Evolutionary conservation across 2,888 invertebrate genomes (phyloP), one percentile per base, ranked within the genome.

Genomic region (Drosophila meridionalis): DNA sequence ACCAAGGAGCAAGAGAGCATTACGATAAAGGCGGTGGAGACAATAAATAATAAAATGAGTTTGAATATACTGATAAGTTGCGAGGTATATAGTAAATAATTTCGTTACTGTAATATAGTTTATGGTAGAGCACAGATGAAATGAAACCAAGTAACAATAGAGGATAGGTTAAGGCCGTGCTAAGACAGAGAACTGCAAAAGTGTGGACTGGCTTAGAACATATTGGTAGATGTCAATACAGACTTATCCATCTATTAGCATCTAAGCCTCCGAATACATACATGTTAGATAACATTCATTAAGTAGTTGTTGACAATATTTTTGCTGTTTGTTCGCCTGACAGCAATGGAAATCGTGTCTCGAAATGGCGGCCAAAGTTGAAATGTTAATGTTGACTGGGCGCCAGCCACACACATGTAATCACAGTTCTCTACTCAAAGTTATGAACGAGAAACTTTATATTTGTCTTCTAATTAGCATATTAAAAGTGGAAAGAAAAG

Each of bases 401-500:
- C 36, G 40, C 40, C 47, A 68, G 30, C 68, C 69, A 48, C 69
- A 68, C 57, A 68, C 48, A 32, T 32, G 36, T 45, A 45, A 52
- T 53, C 43, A 43, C 50, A 36, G 34, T 47, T 32, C 60, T 68
- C 20, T 56, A 12, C 14, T 40, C 30, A 9, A 56, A 48, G 40
- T 55, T 34, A 56, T 53, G 36, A 14, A 12, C 43, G 20, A 20
- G 8, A 55, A 78, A 79, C 56, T 48, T 69, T 64, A 48, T 70
- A 52, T 64, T 80, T 71, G 71, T 56, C 59, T 68, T 52, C 30
- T 76, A 78, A 78, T 80, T 80, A 78, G 76, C 77, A 78, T 78
- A 76, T 72, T 68, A 63, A 76, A 72, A 65, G 47, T n/a, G 38
- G 56, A 56, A 75, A 43, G 42, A 42, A 47, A 62, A 40, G 48